Conservation (phyloP, 2,888 invertebrate genomes). For the Stenolophus ochropezus region DNA sequence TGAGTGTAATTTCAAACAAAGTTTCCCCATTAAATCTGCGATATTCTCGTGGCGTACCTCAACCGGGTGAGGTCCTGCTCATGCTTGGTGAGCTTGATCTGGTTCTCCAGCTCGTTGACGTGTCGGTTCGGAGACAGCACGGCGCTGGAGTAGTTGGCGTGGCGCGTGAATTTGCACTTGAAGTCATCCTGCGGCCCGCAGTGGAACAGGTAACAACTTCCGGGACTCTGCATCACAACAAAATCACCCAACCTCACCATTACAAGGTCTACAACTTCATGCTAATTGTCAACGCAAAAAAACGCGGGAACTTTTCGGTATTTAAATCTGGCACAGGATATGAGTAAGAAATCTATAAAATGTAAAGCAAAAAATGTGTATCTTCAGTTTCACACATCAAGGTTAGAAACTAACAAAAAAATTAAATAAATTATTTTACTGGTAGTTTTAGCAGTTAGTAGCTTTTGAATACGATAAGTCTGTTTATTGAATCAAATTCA, state of each 20-base stretch:
- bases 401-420: no score
- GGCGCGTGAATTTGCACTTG: constrained; percentile 93
- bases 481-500: no score
- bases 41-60: constrained; percentile 72
- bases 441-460: no score
- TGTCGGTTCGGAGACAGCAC: constrained; percentile 82
- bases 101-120: constrained; percentile 81
- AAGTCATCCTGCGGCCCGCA: constrained; percentile 94
- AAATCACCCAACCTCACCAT: neutral
- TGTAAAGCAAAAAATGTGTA: no score
- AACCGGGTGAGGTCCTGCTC: constrained; percentile 83
- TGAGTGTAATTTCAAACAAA: no score
- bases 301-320: no score
- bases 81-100: constrained; percentile 83
- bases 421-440: no score
- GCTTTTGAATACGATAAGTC: no score
- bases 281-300: neutral
- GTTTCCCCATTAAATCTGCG: neutral
- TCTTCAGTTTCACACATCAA: no score
- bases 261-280: neutral
- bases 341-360: no score
- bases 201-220: constrained; percentile 93
- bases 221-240: constrained; percentile 79
- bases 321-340: no score
- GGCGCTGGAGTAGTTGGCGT: constrained; percentile 91